A percentile compares a stretch with the other conserved stretches of the same genome.
phyloP scores from a whole-genome alignment of 2,797 vertebrate genomes.

The Graptemys geographica region DNA sequence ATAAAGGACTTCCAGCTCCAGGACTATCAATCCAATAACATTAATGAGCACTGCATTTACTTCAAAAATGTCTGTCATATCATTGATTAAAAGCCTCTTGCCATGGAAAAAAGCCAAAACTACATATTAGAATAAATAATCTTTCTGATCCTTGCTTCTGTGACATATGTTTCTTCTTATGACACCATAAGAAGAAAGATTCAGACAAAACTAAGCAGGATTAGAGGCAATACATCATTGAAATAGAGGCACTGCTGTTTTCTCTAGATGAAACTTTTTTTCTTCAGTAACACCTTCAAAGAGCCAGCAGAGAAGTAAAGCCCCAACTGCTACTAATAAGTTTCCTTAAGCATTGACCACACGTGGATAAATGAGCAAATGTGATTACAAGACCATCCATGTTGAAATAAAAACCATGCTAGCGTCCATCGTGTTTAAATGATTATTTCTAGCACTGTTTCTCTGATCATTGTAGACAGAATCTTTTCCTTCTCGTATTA shows the following conservation, averaged over 20 bases:
- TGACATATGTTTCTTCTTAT: not conserved
- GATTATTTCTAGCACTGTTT: not conserved
- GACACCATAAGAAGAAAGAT: not conserved
- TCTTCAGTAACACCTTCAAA: not conserved
- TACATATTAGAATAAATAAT: not conserved
- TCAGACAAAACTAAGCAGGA: not conserved
- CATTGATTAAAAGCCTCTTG: not conserved
- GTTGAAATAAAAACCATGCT: not conserved
- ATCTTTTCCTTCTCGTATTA: not conserved
- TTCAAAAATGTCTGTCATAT: not conserved
- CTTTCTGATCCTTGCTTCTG: not conserved
- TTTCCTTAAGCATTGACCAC: not conserved
- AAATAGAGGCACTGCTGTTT: not conserved
- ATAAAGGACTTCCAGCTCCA: not conserved
- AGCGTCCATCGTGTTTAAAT: not conserved
- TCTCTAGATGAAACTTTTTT: not conserved
- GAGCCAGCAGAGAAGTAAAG: not conserved
- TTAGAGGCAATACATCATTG: not conserved
- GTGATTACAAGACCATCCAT: not conserved
- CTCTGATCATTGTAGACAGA: not conserved
- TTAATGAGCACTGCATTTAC: not conserved
- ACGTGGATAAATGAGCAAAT: not conserved
- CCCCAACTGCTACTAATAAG: not conserved
- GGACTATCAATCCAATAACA: not conserved
- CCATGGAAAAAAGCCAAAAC: not conserved